phyloP scores from a whole-genome alignment of 2,113 vertebrate species.

The Lophius piscatorius region DNA sequence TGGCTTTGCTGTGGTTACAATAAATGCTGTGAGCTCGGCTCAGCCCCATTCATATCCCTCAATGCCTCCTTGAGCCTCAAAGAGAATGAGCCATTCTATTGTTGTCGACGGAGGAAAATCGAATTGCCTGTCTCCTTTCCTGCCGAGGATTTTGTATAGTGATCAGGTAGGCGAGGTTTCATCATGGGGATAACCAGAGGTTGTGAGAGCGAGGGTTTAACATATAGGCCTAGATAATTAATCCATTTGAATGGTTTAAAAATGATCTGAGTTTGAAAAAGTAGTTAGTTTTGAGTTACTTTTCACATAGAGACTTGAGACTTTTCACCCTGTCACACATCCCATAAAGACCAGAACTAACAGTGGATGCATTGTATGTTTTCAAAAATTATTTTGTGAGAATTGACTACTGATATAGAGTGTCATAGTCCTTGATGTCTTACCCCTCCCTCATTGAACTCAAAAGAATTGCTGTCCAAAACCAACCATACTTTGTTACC shows the following conservation, averaged over 20 bases:
- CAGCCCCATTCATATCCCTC: constrained; percentile 10
- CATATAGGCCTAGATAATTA: not conserved
- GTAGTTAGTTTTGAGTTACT: too few relatives aligned
- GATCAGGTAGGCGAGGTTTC: constrained; percentile 2
- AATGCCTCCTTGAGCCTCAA: constrained; percentile 1
- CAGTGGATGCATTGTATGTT: too few relatives aligned
- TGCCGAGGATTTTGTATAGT: not conserved
- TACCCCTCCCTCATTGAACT: too few relatives aligned
- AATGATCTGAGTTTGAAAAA: too few relatives aligned
- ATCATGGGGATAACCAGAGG: not conserved
- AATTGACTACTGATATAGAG: too few relatives aligned
- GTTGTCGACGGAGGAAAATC: not conserved
- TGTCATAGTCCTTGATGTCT: too few relatives aligned
- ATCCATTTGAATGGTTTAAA: not conserved
- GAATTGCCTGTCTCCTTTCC: not conserved
- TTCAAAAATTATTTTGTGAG: too few relatives aligned
- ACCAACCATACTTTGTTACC: too few relatives aligned
- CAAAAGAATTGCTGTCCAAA: too few relatives aligned
- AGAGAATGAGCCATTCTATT: constrained; percentile 13
- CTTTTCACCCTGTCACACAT: too few relatives aligned
- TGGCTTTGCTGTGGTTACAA: constrained; percentile 2
- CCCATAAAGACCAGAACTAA: too few relatives aligned
- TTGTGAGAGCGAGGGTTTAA: not conserved
- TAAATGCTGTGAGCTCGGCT: constrained; percentile 28
- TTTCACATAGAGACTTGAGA: too few relatives aligned